Conservation (phyloP, 1,140 invertebrate genomes). For the Habropoda laboriosa region DNA sequence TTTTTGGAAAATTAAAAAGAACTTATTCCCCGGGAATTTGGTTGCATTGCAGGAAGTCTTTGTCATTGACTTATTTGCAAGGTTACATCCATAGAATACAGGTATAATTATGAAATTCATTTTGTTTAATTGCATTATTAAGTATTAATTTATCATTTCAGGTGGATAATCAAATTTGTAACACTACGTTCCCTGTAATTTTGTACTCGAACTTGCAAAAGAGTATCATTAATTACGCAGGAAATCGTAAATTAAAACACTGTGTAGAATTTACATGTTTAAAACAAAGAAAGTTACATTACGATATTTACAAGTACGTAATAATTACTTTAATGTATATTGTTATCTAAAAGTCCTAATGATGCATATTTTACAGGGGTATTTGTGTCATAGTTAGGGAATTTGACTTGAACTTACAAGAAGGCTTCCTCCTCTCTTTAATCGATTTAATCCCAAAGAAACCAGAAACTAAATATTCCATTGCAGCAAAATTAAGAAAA, state of each 20-base stretch:
- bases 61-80: conserved; percentile 86
- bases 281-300: conserved; percentile 84
- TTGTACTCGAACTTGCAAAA: conserved; percentile 84
- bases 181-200: conserved; percentile 90
- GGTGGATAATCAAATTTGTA: conserved; percentile 90
- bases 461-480: conserved; percentile 71
- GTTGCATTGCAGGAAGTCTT: conserved; percentile 87
- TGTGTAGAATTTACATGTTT: conserved; percentile 87
- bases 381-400: conserved; percentile 88
- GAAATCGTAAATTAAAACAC: conserved; percentile 83
- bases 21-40: conserved; percentile 89
- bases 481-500: conserved; percentile 71
- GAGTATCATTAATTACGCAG: conserved; percentile 73
- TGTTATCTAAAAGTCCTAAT: neutral
- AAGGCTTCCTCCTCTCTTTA: conserved; percentile 84
- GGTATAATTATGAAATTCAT: conserved; percentile 72
- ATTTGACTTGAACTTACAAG: conserved; percentile 88
- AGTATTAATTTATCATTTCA: conserved; percentile 77
- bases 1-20: conserved; percentile 89
- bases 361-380: conserved; percentile 80
- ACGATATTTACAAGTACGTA: conserved; percentile 84
- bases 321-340: neutral
- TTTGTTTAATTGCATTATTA: neutral
- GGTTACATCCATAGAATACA: conserved; percentile 87
- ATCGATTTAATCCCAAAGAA: conserved; percentile 71